These are phyloP conservation scores for Catostomus latipinnis DNA, from an alignment of 2,797 vertebrate genomes.

Conservation along the genomic window DNA sequence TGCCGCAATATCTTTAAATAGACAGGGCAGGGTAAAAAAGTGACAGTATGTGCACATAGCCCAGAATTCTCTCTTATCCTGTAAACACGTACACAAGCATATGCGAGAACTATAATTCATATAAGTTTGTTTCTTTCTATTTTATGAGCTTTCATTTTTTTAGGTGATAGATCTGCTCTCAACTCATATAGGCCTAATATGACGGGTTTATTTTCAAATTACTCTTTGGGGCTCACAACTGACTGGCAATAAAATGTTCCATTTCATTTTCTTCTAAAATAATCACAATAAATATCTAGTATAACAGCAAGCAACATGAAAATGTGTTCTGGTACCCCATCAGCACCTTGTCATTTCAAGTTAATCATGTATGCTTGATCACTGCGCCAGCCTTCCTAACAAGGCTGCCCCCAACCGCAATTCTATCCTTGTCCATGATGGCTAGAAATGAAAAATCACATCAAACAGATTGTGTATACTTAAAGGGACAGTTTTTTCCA, in stretches of 20 bases:
- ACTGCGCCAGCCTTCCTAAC: conserved; percentile 30
- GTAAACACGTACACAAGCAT: neutral
- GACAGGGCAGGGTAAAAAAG: conserved; percentile 12
- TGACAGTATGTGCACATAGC: conserved; percentile 24
- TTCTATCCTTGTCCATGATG: conserved; percentile 22
- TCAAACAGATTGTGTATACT: conserved; percentile 20
- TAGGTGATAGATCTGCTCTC: too few relatives aligned
- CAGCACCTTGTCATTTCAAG: conserved; percentile 44
- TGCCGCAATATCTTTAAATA: conserved; percentile 56
- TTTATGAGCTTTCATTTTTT: too few relatives aligned
- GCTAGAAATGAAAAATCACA: conserved; percentile 33
- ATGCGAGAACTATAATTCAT: too few relatives aligned
- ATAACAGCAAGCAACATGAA: conserved; percentile 25
- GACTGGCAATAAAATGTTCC: neutral
- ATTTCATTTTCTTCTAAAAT: conserved; percentile 19
- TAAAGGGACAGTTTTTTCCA: neutral
- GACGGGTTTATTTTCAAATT: too few relatives aligned
- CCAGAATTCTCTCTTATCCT: conserved; percentile 2
- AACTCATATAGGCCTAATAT: too few relatives aligned
- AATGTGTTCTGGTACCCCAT: conserved; percentile 24
- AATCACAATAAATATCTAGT: conserved; percentile 28
- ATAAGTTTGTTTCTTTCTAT: too few relatives aligned
- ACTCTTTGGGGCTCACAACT: too few relatives aligned
- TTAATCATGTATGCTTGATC: conserved; percentile 42
- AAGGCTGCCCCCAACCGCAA: conserved; percentile 31